A percentile compares a stretch with the other conserved stretches of the same genome.
Evolutionary conservation across 2,888 invertebrate genomes (phyloP).

Genomic region (Spodoptera picta): DNA sequence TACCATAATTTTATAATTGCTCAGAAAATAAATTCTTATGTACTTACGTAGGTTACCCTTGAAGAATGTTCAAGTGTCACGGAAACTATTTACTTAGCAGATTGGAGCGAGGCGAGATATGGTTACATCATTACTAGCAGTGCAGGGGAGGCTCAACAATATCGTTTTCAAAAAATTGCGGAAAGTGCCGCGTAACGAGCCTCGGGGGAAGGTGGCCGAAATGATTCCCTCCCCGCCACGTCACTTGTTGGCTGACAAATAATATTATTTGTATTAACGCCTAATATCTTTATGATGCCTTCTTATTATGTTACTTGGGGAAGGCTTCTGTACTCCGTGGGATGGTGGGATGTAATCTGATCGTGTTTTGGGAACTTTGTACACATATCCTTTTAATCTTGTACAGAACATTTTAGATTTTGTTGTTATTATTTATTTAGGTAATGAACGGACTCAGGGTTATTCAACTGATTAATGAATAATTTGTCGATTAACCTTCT

Average conservation of each 20-base stretch:
- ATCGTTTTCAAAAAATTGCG: constrained; percentile 70
- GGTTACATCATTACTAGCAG: constrained; percentile 63
- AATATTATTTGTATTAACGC: constrained; percentile 53
- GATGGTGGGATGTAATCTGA: constrained; percentile 20
- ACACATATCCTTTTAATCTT: no score
- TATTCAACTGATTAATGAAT: no score
- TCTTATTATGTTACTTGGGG: constrained; percentile 13
- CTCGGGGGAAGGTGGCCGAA: constrained; percentile 52
- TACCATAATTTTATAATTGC: no score
- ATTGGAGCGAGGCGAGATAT: constrained; percentile 53
- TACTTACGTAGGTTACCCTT: no score
- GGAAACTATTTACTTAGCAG: constrained; percentile 49
- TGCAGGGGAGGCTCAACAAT: constrained; percentile 59
- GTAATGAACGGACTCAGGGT: no score
- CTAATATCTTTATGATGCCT: constrained; percentile 37
- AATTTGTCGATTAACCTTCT: no score
- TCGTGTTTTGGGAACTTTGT: no score
- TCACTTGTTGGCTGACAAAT: constrained; percentile 36
- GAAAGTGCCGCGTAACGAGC: constrained; percentile 58
- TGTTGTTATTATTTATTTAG: no score
- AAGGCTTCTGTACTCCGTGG: constrained; percentile 12
- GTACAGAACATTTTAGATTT: no score
- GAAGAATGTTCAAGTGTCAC: background rate
- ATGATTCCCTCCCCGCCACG: constrained; percentile 21
- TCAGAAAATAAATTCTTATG: no score